Percentiles rank a stretch among this genome's conserved stretches.
Conservation (phyloP, 2,113 vertebrate genomes). For the Oreochromis spilurus region DNA sequence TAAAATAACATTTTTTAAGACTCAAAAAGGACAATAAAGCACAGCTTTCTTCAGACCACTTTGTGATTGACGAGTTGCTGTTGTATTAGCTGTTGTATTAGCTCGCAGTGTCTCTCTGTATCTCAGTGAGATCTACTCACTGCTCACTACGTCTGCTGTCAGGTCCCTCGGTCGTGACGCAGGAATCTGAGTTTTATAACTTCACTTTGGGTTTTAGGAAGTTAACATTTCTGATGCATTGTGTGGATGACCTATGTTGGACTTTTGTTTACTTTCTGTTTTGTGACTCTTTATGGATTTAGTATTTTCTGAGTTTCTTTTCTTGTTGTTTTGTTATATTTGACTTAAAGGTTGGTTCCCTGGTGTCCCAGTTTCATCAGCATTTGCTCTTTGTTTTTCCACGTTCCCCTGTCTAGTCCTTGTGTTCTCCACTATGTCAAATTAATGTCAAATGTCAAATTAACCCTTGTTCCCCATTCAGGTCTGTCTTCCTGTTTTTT, state of each 20-base stretch:
- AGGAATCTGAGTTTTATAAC: neutral
- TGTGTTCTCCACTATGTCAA: neutral
- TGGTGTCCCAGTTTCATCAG: neutral
- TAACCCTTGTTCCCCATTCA: neutral
- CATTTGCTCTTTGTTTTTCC: neutral
- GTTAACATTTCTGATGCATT: too few species aligned
- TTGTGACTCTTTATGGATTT: neutral
- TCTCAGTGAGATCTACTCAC: neutral
- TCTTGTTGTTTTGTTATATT: neutral
- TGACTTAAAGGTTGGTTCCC: neutral
- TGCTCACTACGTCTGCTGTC: neutral
- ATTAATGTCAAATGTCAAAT: neutral
- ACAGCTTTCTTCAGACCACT: neutral
- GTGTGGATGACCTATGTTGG: too few species aligned
- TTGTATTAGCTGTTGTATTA: neutral
- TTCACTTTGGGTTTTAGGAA: accelerated
- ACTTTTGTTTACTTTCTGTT: neutral
- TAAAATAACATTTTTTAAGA: accelerated
- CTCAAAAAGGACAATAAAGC: accelerated
- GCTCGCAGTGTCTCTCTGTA: neutral
- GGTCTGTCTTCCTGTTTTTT: neutral
- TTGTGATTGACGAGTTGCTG: neutral
- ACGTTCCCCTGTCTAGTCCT: accelerated
- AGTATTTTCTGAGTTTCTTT: accelerated
- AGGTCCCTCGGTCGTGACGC: neutral